Base-by-base conservation (phyloP, 64 coral and sea anemone genomes). In the Acropora yongei region DNA sequence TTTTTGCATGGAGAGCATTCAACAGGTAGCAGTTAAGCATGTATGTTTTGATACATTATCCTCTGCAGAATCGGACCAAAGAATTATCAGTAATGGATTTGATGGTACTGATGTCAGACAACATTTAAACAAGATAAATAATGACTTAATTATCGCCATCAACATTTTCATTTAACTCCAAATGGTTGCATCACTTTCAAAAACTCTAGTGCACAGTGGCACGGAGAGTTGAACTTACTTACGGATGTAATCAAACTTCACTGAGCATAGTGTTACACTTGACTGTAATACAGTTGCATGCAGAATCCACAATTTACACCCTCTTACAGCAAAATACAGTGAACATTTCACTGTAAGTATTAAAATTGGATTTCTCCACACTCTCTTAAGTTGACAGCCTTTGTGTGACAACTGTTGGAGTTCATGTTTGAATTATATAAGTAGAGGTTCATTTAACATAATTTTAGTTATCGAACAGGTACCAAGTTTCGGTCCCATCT, bases 41-140 rank as follows among this genome's bases (percentile, higher is more conserved):
- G 71, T 74, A 74, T 74, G 71, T 74, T 74, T 74, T 53, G 71
- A 74, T 74, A 41, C 71, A 74, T 74, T 74, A 74, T 39, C 71
- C 71, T 74, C 71, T 74, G 18, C 71, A 74, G 71, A 74, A 74
- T 74, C 17, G 41, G 71, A 74, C 71, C 17, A 74, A 74, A 74
- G 41, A 74, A 74, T 1, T 53, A 53, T 53, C 50, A 53, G 3
- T 53, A 74, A 74, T 39, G 71, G 72, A 39, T 74, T 74, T 74
- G 72, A 74, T 74, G 72, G 19, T 74, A 74, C 72, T 74, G 72
- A 74, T 74, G 17, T 74, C 20, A 74, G 20, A 74, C 72, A 74
- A 74, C 72, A 74, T 74, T 41, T 74, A 74, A 74, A 74, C 72
- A 74, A 74, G 72, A 74, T 74, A 74, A 74, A 39, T 74, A 74